These are phyloP conservation scores for Agrochola lychnidis DNA, from an alignment of 2,888 invertebrate species.

Conservation along the genomic window DNA sequence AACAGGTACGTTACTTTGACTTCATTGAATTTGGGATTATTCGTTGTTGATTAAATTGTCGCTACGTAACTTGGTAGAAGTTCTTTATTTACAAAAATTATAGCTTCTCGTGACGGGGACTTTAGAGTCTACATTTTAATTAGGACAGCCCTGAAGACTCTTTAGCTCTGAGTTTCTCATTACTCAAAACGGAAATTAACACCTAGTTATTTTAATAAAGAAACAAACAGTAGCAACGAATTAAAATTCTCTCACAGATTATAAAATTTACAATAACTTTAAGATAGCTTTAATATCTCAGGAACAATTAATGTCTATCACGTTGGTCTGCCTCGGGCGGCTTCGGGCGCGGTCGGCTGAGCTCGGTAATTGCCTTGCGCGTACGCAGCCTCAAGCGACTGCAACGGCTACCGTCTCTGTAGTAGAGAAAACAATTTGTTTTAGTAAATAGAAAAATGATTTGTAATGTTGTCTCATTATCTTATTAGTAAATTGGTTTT, in stretches of 20 bases:
- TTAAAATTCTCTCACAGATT: conserved; percentile 57
- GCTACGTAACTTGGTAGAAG: too few relatives aligned
- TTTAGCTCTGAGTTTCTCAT: conserved; percentile 6
- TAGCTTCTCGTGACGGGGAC: too few relatives aligned
- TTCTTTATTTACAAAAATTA: too few relatives aligned
- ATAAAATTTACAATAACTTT: conserved; percentile 70
- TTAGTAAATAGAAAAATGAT: conserved; percentile 79
- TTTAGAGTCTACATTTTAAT: not conserved
- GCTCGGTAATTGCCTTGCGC: conserved; percentile 72
- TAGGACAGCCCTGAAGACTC: not conserved
- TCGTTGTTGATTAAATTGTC: too few relatives aligned
- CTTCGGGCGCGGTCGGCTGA: conserved; percentile 74
- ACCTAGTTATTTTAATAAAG: conserved; percentile 47
- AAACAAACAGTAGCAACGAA: conserved; percentile 56
- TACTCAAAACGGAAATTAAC: conserved; percentile 35
- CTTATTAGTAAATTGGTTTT: conserved; percentile 70
- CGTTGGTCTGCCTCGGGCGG: conserved; percentile 70
- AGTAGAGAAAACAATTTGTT: conserved; percentile 75
- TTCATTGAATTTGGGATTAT: too few relatives aligned
- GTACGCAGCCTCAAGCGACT: conserved; percentile 73
- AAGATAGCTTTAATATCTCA: conserved; percentile 75
- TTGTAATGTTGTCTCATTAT: conserved; percentile 75
- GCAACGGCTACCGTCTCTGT: conserved; percentile 70
- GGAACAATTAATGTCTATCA: conserved; percentile 86
- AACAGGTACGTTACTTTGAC: too few relatives aligned